A percentile compares a stretch with the other conserved stretches of the same genome.
Evolutionary conservation across 1,140 invertebrate species (phyloP).

Genomic region (Hycleus phaleratus): DNA sequence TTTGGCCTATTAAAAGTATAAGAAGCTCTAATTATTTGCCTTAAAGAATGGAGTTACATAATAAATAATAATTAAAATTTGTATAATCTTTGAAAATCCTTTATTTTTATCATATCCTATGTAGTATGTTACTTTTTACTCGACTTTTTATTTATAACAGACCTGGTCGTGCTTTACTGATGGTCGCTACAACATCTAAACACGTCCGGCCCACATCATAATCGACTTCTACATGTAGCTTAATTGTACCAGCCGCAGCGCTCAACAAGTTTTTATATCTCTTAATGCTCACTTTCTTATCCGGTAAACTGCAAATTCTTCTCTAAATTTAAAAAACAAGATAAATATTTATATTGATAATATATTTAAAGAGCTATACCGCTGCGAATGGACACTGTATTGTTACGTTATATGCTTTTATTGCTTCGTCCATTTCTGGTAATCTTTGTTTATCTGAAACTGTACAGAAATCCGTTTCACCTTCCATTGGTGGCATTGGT

Average conservation of each 20-base stretch:
- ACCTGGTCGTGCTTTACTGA: not conserved
- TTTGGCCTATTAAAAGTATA: too few species aligned
- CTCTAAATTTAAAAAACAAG: constrained; percentile 10
- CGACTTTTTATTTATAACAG: too few species aligned
- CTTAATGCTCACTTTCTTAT: constrained; percentile 18
- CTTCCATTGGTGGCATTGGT: constrained; percentile 18
- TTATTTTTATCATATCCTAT: too few species aligned
- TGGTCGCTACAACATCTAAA: constrained; percentile 18
- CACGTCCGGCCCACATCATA: constrained; percentile 23
- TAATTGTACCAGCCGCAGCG: constrained; percentile 21
- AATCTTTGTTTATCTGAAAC: constrained; percentile 2
- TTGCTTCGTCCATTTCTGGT: not conserved
- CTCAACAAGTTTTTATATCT: constrained; percentile 27
- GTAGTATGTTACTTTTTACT: too few species aligned
- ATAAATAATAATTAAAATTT: constrained; percentile 17
- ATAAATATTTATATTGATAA: too few species aligned
- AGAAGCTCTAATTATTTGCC: too few species aligned
- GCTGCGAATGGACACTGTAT: constrained; percentile 1
- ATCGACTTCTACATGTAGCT: constrained; percentile 18
- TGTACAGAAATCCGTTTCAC: constrained; percentile 12
- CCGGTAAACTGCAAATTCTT: constrained; percentile 17
- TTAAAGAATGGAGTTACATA: constrained; percentile 30
- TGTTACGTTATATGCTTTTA: constrained; percentile 9
- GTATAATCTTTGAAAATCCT: not conserved
- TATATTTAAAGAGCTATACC: too few species aligned